Evolutionary conservation across 2,113 vertebrate genomes (phyloP).

Genomic region (Takifugu bimaculatus): DNA sequence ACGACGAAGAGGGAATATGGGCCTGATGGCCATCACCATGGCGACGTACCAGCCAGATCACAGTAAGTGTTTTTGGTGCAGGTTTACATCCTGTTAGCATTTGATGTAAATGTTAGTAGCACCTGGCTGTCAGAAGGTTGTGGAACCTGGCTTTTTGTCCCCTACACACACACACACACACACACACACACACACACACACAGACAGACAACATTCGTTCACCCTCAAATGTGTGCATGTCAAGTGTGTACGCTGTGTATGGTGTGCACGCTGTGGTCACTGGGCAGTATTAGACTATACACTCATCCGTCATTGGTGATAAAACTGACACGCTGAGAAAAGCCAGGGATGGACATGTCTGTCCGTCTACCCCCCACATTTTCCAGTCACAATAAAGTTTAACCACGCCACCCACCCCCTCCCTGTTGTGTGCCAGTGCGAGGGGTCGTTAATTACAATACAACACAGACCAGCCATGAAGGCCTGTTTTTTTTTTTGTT

Average conservation of each 20-base stretch:
- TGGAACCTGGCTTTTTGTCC: slow-evolving; percentile 23
- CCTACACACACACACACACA: too few relatives aligned
- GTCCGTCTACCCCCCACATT: slow-evolving; percentile 38
- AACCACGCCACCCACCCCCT: slow-evolving; percentile 34
- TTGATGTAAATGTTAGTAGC: slow-evolving; percentile 20
- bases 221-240: neutral
- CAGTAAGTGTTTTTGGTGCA: slow-evolving; percentile 78
- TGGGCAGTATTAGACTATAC: slow-evolving; percentile 34
- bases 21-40: slow-evolving; percentile 83
- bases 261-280: neutral
- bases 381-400: slow-evolving; percentile 66
- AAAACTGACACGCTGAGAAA: slow-evolving; percentile 74
- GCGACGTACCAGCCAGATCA: slow-evolving; percentile 80
- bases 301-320: slow-evolving; percentile 50
- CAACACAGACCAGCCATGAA: slow-evolving; percentile 56
- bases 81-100: slow-evolving; percentile 2
- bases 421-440: slow-evolving; percentile 62
- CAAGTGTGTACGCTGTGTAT: neutral
- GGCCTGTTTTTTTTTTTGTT: slow-evolving; percentile 13
- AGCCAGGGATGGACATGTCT: slow-evolving; percentile 68
- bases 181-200: too few relatives aligned
- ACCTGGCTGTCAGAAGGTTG: slow-evolving; percentile 29
- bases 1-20: slow-evolving; percentile 99
- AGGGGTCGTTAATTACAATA: slow-evolving; percentile 67
- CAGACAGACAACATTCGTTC: neutral